Base-by-base conservation (phyloP, 2,797 vertebrate species). In the Vireo griseus region DNA sequence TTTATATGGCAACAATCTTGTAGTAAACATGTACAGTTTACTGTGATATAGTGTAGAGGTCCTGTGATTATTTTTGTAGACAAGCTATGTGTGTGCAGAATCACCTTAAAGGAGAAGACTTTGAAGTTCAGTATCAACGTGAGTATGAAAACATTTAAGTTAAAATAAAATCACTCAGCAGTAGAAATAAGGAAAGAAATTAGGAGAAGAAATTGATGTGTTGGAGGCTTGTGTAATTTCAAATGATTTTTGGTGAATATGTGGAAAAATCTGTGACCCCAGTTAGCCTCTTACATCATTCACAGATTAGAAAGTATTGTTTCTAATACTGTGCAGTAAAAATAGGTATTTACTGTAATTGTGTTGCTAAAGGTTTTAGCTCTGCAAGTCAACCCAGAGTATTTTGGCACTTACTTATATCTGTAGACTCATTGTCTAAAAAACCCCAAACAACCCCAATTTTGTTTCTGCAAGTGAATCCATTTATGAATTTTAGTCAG, bases 401-500 rank as follows among this genome's bases (percentile, higher is more conserved):
- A 24, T 68, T 87, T 82, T 86, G 45, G 5, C n/a, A 44, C 29
- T 65, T 67, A 37, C 2, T 77, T 7, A 3, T 28, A 21, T 73
- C 6, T 77, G 65, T 57, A 28, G 19, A 67, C 54, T 66, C 0
- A 0, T 72, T 63, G 48, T 29, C 2, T 6, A 42, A 68, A 66
- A 44, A 57, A n/a, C 11, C 7, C 15, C 35, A 18, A 58, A 47
- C 19, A 28, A 26, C 6, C 6, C 3, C 5, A n/a, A 6, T 77
- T 90, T 88, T 74, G 2, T 55, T 33, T 67, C 29, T 52, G 29
- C 26, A 26, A 42, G 9, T 67, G 29, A 29, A n/a, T 44, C n/a
- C 16, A 11, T 52, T 25, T 39, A 10, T 62, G 57, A 54, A 62
- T 68, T 55, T 83, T 13, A 51, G 37, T 69, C 8, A n/a, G 21